A percentile compares a stretch with the other conserved stretches of the same genome.
phyloP scores from a whole-genome alignment of 2,797 vertebrate genomes.

The Acomys russatus region DNA sequence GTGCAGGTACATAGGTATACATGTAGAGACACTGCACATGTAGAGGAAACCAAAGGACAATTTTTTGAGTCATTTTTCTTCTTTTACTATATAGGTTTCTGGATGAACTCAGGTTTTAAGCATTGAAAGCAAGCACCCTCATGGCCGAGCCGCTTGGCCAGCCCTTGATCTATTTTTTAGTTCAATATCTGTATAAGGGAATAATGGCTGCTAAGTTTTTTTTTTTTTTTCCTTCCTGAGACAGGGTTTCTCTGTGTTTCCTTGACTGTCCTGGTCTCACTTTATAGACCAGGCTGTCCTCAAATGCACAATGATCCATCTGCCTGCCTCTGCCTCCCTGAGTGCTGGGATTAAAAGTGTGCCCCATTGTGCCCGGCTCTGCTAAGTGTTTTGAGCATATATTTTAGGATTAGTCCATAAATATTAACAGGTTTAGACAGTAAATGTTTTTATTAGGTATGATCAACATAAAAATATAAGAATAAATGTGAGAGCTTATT shows the following conservation, averaged over 20 bases:
- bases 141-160: not conserved
- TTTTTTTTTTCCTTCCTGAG: too few relatives aligned
- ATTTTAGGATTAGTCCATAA: not conserved
- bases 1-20: not conserved
- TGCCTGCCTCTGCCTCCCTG: too few relatives aligned
- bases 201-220: too few relatives aligned
- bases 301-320: too few relatives aligned
- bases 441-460: not conserved
- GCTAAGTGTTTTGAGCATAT: not conserved
- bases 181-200: constrained; percentile 16
- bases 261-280: too few relatives aligned
- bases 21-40: not conserved
- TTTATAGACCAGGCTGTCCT: too few relatives aligned
- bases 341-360: too few relatives aligned
- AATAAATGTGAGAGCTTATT: not conserved
- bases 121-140: not conserved
- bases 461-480: not conserved
- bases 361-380: too few relatives aligned
- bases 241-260: too few relatives aligned
- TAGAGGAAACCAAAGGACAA: not conserved
- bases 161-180: not conserved
- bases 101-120: not conserved
- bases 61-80: not conserved
- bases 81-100: not conserved
- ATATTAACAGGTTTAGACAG: not conserved